Base-by-base conservation (phyloP, 1,140 invertebrate species). In the Agrilus planipennis region DNA sequence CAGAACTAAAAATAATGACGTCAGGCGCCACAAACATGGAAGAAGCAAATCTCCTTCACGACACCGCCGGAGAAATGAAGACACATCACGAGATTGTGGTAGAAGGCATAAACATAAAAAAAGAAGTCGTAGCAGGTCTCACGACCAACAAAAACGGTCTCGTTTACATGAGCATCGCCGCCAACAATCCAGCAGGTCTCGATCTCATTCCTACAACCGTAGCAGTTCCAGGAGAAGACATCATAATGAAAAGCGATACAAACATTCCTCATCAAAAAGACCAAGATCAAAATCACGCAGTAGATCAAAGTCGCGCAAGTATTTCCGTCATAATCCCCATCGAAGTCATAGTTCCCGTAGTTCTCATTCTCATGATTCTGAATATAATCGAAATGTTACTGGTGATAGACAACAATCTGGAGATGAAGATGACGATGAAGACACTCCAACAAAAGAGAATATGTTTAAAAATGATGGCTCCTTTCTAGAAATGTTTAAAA, bases 401-500 rank as follows among this genome's bases (percentile, higher is more conserved):
- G 46, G 27, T 5, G 43, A 47, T 29, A n/a, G n/a, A n/a, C 6
- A 42, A 39, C 19, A 44, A 30, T 41, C 37, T 12, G 40, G 46
- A 15, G 51, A 63, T 20, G 53, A 51, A 3, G 51, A 53, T 12
- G 59, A 60, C 14, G 53, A 56, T 25, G 39, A 57, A 2, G 39
- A 55, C 5, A 39, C 52, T 25, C 47, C 57, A 9, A 44, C 52
- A 0, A 68, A 66, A 27, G 59, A 69, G n/a, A 77, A 79, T 52
- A 74, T 72, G 3, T 84, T 84, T 50, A 78, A 78, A 50, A 89
- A 90, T 58, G 87, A 90, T 58, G 87, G 87, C 9, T 86, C 82
- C 38, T 90, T 90, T 55, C 70, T 90, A 57, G 86, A 89, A 58
- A 80, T 87, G 70, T 90, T 89, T 55, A 89, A 88, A 63, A 86